Conservation (phyloP, 30 jellyfish, hydroid and myxozoan species). For the Aurelia sp. region DNA sequence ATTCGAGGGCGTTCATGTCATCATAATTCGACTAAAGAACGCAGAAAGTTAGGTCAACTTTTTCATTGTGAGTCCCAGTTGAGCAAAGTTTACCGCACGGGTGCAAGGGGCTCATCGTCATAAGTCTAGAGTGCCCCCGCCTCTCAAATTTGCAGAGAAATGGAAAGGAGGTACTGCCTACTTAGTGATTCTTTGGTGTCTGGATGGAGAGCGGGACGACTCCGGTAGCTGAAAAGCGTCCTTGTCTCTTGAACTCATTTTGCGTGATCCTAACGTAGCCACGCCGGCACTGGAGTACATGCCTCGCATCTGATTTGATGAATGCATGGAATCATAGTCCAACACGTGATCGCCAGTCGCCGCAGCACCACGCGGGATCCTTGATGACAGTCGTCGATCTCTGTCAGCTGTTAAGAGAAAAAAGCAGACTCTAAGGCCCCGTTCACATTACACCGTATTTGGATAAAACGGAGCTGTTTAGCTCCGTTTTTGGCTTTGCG, state of each 20-base stretch:
- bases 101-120: no score
- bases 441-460: no score
- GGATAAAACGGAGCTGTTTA: no score
- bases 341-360: conserved; percentile 55
- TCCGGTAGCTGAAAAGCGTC: conserved; percentile 67
- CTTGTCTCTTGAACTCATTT: conserved; percentile 59
- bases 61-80: no score
- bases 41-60: no score
- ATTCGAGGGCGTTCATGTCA: no score
- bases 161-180: background rate
- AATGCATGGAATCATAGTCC: conserved; percentile 60
- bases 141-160: no score
- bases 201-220: conserved; percentile 73
- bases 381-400: conserved; percentile 64
- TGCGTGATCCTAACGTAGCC: conserved; percentile 69
- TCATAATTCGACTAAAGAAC: no score
- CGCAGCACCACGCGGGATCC: conserved; percentile 63
- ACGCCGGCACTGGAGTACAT: conserved; percentile 66
- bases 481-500: no score
- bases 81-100: no score
- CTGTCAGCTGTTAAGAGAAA: conserved; percentile 38
- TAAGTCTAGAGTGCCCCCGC: no score
- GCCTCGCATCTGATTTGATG: conserved; percentile 69
- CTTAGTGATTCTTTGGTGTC: conserved; percentile 68
- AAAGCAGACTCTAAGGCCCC: no score